Percentiles rank a stretch among this genome's conserved stretches.
Evolutionary conservation across 30 jellyfish, hydroid and myxozoan species (phyloP).

Genomic region (Aurelia sp.): DNA sequence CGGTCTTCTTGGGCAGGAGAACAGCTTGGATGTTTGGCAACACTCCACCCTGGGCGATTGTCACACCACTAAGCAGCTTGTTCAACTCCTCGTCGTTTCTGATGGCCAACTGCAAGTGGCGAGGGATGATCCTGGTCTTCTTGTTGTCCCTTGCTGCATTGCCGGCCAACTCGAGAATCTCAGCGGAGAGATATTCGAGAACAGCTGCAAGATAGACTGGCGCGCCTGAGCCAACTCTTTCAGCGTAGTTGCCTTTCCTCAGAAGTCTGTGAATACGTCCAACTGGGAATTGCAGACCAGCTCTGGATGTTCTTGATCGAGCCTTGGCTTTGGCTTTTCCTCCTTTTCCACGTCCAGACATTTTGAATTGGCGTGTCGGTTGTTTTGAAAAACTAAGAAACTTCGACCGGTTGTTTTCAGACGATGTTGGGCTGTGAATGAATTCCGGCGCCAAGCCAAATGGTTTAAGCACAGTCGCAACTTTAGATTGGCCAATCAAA

Average conservation of each 20-base stretch:
- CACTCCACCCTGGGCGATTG: constrained; percentile 98
- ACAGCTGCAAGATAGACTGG: constrained; percentile 98
- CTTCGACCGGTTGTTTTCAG: too few relatives aligned
- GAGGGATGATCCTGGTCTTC: constrained; percentile 86
- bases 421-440: too few relatives aligned
- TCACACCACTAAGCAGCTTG: constrained; percentile 92
- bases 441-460: too few relatives aligned
- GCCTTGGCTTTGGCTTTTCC: constrained; percentile 84
- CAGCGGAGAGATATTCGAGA: constrained; percentile 94
- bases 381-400: too few relatives aligned
- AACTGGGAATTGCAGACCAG: constrained; percentile 97
- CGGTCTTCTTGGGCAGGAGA: constrained; percentile 91
- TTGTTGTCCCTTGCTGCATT: constrained; percentile 98
- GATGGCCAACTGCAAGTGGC: constrained; percentile 94
- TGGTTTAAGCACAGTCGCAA: too few relatives aligned
- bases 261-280: constrained; percentile 90
- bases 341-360: constrained; percentile 98
- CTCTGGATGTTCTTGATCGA: constrained; percentile 80
- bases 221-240: constrained; percentile 94
- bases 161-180: constrained; percentile 94
- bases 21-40: constrained; percentile 92
- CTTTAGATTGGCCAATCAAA: too few relatives aligned
- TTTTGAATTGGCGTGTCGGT: constrained; percentile 4
- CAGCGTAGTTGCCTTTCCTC: constrained; percentile 86
- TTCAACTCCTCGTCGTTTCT: constrained; percentile 95